These are phyloP conservation scores for Brachionus koreanus DNA, from an alignment of 1,140 invertebrate genomes.

Conservation along the genomic window DNA sequence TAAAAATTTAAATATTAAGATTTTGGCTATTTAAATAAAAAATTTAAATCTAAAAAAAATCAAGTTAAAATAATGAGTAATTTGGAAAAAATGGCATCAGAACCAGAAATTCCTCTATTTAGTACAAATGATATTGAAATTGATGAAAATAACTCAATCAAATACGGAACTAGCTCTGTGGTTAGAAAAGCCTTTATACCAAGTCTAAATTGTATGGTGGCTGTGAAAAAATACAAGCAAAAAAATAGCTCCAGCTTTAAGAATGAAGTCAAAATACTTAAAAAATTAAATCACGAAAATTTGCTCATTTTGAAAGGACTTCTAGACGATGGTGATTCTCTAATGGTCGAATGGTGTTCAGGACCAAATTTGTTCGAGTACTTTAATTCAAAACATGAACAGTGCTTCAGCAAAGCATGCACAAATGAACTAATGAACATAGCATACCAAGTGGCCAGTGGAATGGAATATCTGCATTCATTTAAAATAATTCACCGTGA, in stretches of 20 bases:
- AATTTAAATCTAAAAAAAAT: too few species aligned
- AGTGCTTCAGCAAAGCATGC: not conserved
- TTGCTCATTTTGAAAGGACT: constrained; percentile 86
- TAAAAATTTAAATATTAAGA: too few species aligned
- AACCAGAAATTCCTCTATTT: not conserved
- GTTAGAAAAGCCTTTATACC: not conserved
- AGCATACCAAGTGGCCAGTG: constrained; percentile 54
- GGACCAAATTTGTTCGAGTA: constrained; percentile 54
- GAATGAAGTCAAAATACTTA: constrained; percentile 74
- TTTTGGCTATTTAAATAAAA: too few species aligned
- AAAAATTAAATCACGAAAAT: constrained; percentile 79
- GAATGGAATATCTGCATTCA: constrained; percentile 56
- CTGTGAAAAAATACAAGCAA: not conserved
- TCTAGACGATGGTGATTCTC: constrained; percentile 79
- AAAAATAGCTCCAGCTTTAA: not conserved
- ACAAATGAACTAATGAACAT: constrained; percentile 62
- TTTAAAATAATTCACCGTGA: constrained; percentile 57
- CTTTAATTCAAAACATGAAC: constrained; percentile 65
- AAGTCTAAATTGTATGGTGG: not conserved
- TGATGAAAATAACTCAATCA: not conserved
- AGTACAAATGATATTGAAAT: not conserved
- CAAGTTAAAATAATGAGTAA: too few species aligned
- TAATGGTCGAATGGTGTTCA: constrained; percentile 67
- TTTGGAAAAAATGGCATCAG: not conserved
- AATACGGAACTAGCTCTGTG: not conserved